These are phyloP conservation scores for Dipus sagitta DNA, from an alignment of 2,797 vertebrate species.

Conservation along the genomic window DNA sequence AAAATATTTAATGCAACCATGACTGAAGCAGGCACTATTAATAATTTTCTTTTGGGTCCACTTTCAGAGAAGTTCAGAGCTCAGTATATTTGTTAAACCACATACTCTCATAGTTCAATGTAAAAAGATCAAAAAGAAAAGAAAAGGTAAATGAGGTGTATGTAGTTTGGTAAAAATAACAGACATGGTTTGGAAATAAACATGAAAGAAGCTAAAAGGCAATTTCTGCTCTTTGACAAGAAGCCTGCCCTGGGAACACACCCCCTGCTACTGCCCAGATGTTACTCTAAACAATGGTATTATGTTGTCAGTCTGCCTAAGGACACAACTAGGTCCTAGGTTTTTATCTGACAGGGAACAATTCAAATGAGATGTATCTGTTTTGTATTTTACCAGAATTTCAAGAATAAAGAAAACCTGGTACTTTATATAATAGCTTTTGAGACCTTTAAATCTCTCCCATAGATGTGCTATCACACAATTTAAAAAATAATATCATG, in stretches of 20 bases:
- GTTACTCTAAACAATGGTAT: background rate
- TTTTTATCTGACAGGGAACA: slow-evolving; percentile 46
- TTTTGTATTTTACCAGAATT: slow-evolving; percentile 45
- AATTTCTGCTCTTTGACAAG: slow-evolving; percentile 48
- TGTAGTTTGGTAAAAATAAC: slow-evolving; percentile 44
- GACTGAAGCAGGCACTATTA: slow-evolving; percentile 10
- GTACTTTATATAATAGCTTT: slow-evolving; percentile 16
- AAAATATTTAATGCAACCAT: slow-evolving; percentile 30
- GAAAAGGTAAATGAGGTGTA: slow-evolving; percentile 52
- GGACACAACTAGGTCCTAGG: background rate
- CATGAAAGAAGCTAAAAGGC: slow-evolving; percentile 44
- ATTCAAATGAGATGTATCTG: background rate
- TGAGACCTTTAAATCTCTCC: background rate
- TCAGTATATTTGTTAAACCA: slow-evolving; percentile 50
- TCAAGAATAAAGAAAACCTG: slow-evolving; percentile 36
- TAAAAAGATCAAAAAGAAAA: slow-evolving; percentile 55
- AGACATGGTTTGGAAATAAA: slow-evolving; percentile 63
- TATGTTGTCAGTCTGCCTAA: slow-evolving; percentile 18
- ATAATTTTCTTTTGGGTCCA: slow-evolving; percentile 32
- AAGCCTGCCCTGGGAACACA: background rate
- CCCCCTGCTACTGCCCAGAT: background rate
- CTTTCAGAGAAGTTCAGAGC: background rate
- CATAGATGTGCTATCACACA: background rate
- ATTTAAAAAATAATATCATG: slow-evolving; percentile 41
- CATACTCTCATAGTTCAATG: slow-evolving; percentile 15